Percentiles rank a stretch among this genome's conserved stretches.
Conservation (phyloP, 2,113 vertebrate genomes). For the Electrona antarctica region DNA sequence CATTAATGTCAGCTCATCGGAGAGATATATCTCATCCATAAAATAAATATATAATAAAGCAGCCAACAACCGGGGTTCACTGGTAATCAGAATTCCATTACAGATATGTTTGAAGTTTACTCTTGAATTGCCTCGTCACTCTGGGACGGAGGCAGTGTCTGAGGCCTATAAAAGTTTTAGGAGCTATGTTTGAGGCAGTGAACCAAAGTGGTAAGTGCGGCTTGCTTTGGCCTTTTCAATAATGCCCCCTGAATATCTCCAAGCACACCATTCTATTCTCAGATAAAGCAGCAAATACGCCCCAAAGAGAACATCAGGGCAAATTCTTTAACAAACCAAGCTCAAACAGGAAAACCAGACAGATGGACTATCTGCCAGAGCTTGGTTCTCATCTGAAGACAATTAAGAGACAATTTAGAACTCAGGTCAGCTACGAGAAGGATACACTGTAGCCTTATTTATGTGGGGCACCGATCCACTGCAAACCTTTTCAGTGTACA, state of each 20-base stretch:
- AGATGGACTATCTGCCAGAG: background rate
- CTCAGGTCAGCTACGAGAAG: too few relatives aligned
- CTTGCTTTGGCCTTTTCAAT: background rate
- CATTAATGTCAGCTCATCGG: constrained; percentile 54
- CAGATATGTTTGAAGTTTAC: constrained; percentile 51
- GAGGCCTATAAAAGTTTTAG: constrained; percentile 1
- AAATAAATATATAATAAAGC: constrained; percentile 26
- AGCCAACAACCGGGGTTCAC: constrained; percentile 24
- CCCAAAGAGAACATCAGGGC: constrained; percentile 10
- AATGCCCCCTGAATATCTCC: background rate
- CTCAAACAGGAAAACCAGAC: constrained; percentile 18
- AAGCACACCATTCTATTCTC: constrained; percentile 15
- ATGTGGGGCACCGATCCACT: too few relatives aligned
- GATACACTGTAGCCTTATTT: too few relatives aligned
- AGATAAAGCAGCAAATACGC: constrained; percentile 17
- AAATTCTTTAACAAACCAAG: constrained; percentile 9
- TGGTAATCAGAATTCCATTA: constrained; percentile 63
- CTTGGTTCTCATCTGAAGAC: too few relatives aligned
- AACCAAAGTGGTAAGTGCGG: constrained; percentile 30
- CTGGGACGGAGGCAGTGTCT: constrained; percentile 8
- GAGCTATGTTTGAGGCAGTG: constrained; percentile 22
- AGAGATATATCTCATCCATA: constrained; percentile 28
- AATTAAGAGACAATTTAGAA: too few relatives aligned
- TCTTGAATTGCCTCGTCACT: constrained; percentile 47
- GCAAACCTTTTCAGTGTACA: too few relatives aligned